phyloP scores from a whole-genome alignment of 2,888 invertebrate species.

The Tachina lurida region DNA sequence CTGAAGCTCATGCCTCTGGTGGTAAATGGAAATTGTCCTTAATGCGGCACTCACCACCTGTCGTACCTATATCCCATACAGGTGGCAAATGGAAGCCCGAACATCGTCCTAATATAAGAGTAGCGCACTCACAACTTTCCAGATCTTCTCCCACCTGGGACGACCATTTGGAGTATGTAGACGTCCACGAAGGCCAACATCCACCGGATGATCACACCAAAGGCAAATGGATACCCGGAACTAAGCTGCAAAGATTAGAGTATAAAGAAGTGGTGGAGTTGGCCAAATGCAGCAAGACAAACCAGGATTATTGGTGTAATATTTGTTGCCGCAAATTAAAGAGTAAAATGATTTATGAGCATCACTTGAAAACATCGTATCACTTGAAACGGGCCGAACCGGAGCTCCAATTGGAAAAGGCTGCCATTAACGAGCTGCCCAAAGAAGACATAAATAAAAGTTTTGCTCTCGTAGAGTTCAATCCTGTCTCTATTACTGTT shows the following conservation, averaged over 20 bases:
- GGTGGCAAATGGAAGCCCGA: conserved; percentile 91
- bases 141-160: conserved; percentile 84
- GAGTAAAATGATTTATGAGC: conserved; percentile 89
- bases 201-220: conserved; percentile 89
- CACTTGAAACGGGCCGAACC: conserved; percentile 87
- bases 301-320: conserved; percentile 88
- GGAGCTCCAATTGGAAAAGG: conserved; percentile 88
- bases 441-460: conserved; percentile 69
- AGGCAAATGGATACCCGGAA: conserved; percentile 91
- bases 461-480: conserved; percentile 72
- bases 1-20: conserved; percentile 73
- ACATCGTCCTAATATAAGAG: conserved; percentile 79
- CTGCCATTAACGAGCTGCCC: conserved; percentile 79
- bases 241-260: conserved; percentile 84
- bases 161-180: conserved; percentile 80
- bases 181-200: conserved; percentile 80
- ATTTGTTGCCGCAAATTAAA: conserved; percentile 91
- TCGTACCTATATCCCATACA: conserved; percentile 85
- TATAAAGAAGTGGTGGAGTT: conserved; percentile 81
- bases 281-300: conserved; percentile 72
- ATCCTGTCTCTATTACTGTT: conserved; percentile 74
- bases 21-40: conserved; percentile 74
- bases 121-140: conserved; percentile 75
- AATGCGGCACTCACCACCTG: conserved; percentile 78
- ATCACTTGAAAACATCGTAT: conserved; percentile 89